These are phyloP conservation scores for Oligia latruncula DNA, from an alignment of 2,888 invertebrate genomes.

Conservation along the genomic window DNA sequence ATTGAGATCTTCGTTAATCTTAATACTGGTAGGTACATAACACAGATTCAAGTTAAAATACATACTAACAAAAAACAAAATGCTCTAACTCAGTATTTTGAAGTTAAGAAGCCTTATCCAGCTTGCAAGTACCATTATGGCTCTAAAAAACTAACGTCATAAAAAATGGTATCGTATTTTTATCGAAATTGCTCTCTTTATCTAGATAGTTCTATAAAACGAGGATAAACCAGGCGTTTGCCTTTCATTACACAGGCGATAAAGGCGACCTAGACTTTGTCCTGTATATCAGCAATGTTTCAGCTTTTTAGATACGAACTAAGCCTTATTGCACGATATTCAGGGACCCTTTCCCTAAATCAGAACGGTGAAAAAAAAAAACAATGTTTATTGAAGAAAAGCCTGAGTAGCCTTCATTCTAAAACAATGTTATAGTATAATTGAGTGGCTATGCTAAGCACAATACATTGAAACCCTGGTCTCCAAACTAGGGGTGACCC, in stretches of 20 bases:
- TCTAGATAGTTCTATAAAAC: slow-evolving; percentile 49
- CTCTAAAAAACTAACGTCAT: slow-evolving; percentile 32
- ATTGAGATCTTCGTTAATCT: background rate
- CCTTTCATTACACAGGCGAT: slow-evolving; percentile 43
- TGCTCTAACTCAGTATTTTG: background rate
- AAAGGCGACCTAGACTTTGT: slow-evolving; percentile 35
- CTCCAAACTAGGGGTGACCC: too few species aligned
- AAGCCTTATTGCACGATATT: background rate
- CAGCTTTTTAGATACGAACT: slow-evolving; percentile 16
- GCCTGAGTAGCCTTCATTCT: too few species aligned
- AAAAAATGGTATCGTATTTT: slow-evolving; percentile 25
- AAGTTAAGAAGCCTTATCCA: background rate
- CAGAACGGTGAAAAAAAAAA: too few species aligned
- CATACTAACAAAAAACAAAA: background rate
- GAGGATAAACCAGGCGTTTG: slow-evolving; percentile 31
- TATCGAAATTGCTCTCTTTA: slow-evolving; percentile 40
- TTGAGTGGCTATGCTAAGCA: too few species aligned
- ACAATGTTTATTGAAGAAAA: too few species aligned
- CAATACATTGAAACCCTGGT: too few species aligned
- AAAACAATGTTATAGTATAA: too few species aligned
- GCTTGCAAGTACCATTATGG: slow-evolving; percentile 15
- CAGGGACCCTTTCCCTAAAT: too few species aligned
- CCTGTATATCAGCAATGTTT: slow-evolving; percentile 41
- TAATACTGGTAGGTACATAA: background rate
- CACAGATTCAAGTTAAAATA: background rate